Percentiles rank a stretch among this genome's conserved stretches.
phyloP scores from a whole-genome alignment of 2,113 vertebrate genomes.

The Himantopus leucocephalus region DNA sequence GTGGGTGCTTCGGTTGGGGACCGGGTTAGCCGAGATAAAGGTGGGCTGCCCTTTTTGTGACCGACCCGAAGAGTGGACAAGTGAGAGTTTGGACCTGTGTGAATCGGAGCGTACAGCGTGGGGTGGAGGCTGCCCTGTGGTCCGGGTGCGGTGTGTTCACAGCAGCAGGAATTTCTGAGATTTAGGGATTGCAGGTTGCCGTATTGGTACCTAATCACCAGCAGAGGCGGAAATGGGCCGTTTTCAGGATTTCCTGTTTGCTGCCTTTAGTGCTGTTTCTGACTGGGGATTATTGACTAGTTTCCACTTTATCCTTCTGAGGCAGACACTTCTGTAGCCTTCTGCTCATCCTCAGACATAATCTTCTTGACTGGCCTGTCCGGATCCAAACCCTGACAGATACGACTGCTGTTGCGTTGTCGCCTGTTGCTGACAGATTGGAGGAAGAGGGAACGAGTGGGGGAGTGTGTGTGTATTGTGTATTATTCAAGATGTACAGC shows the following conservation, averaged over 20 bases:
- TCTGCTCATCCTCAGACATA: background rate
- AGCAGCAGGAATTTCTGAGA: background rate
- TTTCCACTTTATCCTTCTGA: background rate
- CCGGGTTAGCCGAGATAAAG: rapidly evolving
- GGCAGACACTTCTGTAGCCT: background rate
- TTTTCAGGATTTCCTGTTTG: background rate
- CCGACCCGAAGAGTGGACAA: rapidly evolving
- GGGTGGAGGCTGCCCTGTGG: rapidly evolving
- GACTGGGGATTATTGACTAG: background rate
- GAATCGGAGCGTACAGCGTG: rapidly evolving
- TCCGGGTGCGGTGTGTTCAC: rapidly evolving
- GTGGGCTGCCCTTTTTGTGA: background rate
- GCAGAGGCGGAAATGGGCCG: background rate
- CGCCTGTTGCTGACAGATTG: rapidly evolving
- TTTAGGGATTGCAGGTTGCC: rapidly evolving
- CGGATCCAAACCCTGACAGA: background rate
- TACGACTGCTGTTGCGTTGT: background rate
- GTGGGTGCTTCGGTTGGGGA: background rate
- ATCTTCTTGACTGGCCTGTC: too few species aligned
- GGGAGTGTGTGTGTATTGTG: rapidly evolving
- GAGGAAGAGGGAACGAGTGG: too few species aligned
- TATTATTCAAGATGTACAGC: background rate
- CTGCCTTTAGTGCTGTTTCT: background rate
- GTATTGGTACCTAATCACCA: too few species aligned
- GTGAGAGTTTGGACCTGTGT: background rate